Percentiles rank a stretch among this genome's conserved stretches.
Conservation (phyloP, 2,113 vertebrate species). For the human (Homo sapiens) region GRCh38 chrX:129394501-129395000, state of each 20-base stretch:
- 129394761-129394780: neutral
- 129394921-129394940: neutral
- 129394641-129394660: neutral
- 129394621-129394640: neutral
- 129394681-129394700: neutral
- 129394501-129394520: neutral
- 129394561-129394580: neutral
- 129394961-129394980: neutral
- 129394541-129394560: neutral
- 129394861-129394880: neutral
- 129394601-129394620: neutral
- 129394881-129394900: neutral
- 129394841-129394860: neutral
- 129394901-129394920: neutral
- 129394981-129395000: neutral
- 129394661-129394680: neutral
- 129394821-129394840: neutral
- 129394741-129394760: neutral
- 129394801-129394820: neutral
- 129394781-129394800: neutral
- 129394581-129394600: neutral
- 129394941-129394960: neutral
- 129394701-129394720: neutral
- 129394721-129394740: neutral
- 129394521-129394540: neutral